phyloP scores from a whole-genome alignment of 2,113 vertebrate species.

The Melanerpes aurifrons region DNA sequence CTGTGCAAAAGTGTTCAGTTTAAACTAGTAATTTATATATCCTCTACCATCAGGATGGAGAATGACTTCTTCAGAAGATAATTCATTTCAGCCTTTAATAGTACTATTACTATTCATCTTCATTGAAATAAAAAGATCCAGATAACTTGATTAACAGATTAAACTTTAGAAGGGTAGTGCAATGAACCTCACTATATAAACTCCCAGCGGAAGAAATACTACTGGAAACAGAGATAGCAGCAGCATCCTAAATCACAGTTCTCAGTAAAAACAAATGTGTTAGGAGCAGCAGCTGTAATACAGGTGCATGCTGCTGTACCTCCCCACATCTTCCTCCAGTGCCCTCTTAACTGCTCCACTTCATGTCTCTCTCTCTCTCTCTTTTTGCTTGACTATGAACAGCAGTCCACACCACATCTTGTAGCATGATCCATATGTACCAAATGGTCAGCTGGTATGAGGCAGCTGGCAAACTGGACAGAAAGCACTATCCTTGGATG shows the following conservation, averaged over 20 bases:
- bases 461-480: not conserved
- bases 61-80: not conserved
- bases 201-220: not conserved
- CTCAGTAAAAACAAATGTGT: not conserved
- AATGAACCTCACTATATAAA: not conserved
- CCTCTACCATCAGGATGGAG: not conserved
- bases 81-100: not conserved
- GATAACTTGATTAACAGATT: not conserved
- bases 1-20: not conserved
- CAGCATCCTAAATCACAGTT: not conserved
- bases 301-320: not conserved
- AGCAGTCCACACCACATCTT: not conserved
- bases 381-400: not conserved
- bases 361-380: not conserved
- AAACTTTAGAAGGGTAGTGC: not conserved
- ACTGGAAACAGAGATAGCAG: not conserved
- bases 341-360: not conserved
- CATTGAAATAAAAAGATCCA: not conserved
- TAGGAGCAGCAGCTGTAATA: not conserved
- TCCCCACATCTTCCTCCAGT: not conserved
- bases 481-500: not conserved
- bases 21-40: not conserved
- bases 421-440: accelerated
- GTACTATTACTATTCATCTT: not conserved
- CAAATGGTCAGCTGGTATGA: accelerated